A percentile compares a stretch with the other conserved stretches of the same genome.
Evolutionary conservation across 2,888 invertebrate species (phyloP).

Genomic region (Pristionchus exspectatus): DNA sequence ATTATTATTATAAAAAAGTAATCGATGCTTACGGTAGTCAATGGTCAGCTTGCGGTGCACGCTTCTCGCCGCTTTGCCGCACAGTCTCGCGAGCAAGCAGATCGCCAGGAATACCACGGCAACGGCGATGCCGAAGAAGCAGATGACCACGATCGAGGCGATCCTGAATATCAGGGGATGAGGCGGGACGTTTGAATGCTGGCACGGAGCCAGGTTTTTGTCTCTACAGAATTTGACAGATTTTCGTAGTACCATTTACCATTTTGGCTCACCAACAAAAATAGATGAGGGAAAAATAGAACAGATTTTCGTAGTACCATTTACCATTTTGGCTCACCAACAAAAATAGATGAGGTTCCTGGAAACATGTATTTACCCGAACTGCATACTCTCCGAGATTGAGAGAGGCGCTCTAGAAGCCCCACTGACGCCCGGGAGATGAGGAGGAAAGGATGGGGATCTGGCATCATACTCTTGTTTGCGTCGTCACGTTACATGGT

Average conservation of each 20-base stretch:
- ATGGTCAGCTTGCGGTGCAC: slow-evolving; percentile 54
- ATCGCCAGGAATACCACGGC: slow-evolving; percentile 54
- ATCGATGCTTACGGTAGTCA: slow-evolving; percentile 44
- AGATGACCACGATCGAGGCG: slow-evolving; percentile 53
- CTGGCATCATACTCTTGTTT: background rate
- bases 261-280: background rate
- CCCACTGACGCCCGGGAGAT: background rate
- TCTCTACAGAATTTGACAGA: background rate
- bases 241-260: background rate
- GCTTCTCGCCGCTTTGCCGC: slow-evolving; percentile 52
- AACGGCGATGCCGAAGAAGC: slow-evolving; percentile 56
- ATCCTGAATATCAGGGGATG: slow-evolving; percentile 35
- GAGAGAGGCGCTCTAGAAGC: background rate
- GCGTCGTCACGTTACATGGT: background rate
- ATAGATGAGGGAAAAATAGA: no score
- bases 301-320: no score
- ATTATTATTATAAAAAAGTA: background rate
- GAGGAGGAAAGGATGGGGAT: background rate
- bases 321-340: no score
- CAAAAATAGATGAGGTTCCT: no score
- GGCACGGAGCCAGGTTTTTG: background rate
- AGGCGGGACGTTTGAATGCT: slow-evolving; percentile 12
- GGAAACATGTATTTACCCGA: background rate
- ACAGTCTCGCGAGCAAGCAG: slow-evolving; percentile 48
- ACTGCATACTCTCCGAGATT: slow-evolving; percentile 10